A percentile compares a stretch with the other conserved stretches of the same genome.
Conservation (phyloP, 35 echinoderm and acorn worm genomes). For the Heliocidaris erythrogramma region DNA sequence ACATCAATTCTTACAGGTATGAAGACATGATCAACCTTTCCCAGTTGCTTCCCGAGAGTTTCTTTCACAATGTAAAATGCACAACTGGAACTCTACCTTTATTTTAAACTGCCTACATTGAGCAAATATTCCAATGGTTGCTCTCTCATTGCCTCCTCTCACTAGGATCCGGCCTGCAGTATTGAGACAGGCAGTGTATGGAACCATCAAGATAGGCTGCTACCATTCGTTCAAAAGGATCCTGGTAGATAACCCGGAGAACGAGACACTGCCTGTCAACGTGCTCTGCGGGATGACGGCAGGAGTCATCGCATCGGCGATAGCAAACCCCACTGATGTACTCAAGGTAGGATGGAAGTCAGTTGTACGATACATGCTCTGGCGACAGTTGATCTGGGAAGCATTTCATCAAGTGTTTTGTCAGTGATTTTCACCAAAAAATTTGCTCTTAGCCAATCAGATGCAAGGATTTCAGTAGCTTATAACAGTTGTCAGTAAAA, state of each 20-base stretch:
- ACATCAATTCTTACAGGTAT: too few species aligned
- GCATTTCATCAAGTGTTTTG: too few species aligned
- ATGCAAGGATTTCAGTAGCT: too few species aligned
- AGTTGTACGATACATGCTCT: neutral
- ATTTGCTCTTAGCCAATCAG: too few species aligned
- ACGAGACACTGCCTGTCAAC: constrained; percentile 86
- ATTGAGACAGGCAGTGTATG: constrained; percentile 89
- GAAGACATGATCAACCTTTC: too few species aligned
- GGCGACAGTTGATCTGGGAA: neutral
- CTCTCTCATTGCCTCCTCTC: neutral
- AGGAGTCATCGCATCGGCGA: constrained; percentile 79
- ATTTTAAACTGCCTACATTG: neutral
- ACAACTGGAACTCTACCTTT: too few species aligned
- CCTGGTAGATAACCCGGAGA: constrained; percentile 80
- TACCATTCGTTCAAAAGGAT: constrained; percentile 97
- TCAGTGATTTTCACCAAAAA: too few species aligned
- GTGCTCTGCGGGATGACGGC: constrained; percentile 88
- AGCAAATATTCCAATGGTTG: neutral
- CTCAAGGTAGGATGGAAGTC: constrained; percentile 62
- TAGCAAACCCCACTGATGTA: constrained; percentile 97
- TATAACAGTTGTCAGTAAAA: too few species aligned
- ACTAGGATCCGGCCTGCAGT: constrained; percentile 83
- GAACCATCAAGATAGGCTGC: constrained; percentile 97
- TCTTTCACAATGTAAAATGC: too few species aligned
- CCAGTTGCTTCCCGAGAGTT: too few species aligned